Percentiles rank a stretch among this genome's conserved stretches.
These are phyloP conservation scores for Channa striata DNA, from an alignment of 2,797 vertebrate species.

Conservation along the genomic window DNA sequence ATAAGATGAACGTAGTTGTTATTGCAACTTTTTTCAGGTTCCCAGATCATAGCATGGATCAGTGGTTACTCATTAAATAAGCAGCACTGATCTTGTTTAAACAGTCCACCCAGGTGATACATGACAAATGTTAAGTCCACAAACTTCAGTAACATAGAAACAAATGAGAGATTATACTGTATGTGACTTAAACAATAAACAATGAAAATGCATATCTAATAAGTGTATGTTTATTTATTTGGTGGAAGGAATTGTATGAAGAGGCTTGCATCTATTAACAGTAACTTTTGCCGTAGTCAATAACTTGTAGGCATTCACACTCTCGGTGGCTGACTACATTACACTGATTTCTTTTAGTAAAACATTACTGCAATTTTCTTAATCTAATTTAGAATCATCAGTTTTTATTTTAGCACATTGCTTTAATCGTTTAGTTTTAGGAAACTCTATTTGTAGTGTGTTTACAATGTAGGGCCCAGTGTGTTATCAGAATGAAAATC, in stretches of 20 bases:
- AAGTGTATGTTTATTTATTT: slow-evolving; percentile 36
- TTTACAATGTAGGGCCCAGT: too few relatives aligned
- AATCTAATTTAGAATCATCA: background rate
- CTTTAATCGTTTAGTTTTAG: too few relatives aligned
- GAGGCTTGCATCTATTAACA: background rate
- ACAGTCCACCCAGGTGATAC: slow-evolving; percentile 62
- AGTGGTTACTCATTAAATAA: slow-evolving; percentile 47
- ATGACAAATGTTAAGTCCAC: slow-evolving; percentile 70
- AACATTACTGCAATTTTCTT: background rate
- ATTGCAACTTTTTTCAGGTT: slow-evolving; percentile 42
- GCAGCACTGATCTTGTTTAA: slow-evolving; percentile 57
- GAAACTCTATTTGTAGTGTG: too few relatives aligned
- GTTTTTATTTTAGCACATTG: background rate
- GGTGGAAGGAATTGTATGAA: slow-evolving; percentile 21
- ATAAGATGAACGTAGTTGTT: slow-evolving; percentile 41
- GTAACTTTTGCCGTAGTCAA: background rate
- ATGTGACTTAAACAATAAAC: slow-evolving; percentile 84
- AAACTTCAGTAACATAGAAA: slow-evolving; percentile 81
- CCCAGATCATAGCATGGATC: slow-evolving; percentile 41
- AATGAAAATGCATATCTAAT: slow-evolving; percentile 79
- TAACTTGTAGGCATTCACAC: background rate
- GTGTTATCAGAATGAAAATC: too few relatives aligned
- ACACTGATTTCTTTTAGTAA: background rate
- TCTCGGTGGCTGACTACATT: background rate
- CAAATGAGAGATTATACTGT: slow-evolving; percentile 85